Evolutionary conservation across 1,140 invertebrate genomes (phyloP).

Genomic region (Liolophura sinensis): DNA sequence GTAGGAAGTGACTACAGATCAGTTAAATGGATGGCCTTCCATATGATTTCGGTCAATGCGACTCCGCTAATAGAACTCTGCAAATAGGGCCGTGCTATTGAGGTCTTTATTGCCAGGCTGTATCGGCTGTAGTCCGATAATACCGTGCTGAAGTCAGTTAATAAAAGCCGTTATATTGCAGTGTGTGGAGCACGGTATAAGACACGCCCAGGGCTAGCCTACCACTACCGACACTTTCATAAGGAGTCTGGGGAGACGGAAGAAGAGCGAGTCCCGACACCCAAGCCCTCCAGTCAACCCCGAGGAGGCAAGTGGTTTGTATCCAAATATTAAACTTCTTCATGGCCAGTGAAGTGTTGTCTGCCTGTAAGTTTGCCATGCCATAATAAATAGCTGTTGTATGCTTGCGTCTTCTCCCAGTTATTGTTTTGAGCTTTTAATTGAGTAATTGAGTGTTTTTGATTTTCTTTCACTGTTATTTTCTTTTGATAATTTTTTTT

Average conservation of each 20-base stretch:
- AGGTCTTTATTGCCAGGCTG: not conserved
- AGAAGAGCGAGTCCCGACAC: constrained; percentile 56
- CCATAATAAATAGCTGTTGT: no score
- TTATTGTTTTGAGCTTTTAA: no score
- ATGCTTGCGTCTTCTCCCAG: no score
- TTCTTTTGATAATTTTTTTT: no score
- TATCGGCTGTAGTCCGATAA: not conserved
- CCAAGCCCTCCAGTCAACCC: constrained; percentile 28
- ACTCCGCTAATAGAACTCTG: no score
- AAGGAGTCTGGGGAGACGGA: constrained; percentile 61
- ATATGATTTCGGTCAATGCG: not conserved
- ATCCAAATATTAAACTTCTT: no score
- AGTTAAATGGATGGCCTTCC: not conserved
- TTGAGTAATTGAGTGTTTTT: no score
- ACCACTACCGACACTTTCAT: constrained; percentile 96
- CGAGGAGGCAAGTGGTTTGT: no score
- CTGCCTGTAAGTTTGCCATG: no score
- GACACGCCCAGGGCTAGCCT: constrained; percentile 92
- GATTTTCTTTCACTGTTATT: no score
- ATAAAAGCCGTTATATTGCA: constrained; percentile 60
- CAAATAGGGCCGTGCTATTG: no score
- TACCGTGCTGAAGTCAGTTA: not conserved
- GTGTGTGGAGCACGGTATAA: constrained; percentile 97
- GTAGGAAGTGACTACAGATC: constrained; percentile 1
- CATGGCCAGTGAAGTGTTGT: no score